Base-by-base conservation (phyloP, 2,113 vertebrate genomes). In the Pterocles orientalis region DNA sequence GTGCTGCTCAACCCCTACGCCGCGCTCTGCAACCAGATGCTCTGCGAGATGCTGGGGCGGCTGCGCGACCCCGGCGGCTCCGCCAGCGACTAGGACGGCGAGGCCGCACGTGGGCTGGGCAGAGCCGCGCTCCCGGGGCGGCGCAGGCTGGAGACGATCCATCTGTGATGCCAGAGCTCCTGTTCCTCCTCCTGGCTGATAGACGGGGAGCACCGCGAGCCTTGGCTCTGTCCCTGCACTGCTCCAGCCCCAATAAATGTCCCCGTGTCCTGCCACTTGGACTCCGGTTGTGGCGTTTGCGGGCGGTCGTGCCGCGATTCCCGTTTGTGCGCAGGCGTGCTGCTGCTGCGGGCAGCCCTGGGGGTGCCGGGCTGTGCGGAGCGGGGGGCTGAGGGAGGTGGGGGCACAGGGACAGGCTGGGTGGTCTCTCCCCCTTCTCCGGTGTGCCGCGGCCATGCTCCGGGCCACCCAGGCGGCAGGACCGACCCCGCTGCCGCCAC, bases 1-100 rank as follows among this genome's bases (percentile, higher is more conserved):
- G 98, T 98, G 85, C 92, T 96, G 41, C 98, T 99, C 26, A 99
- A 99, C 93, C 99, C 99, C 0, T 99, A 99, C 14, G 98, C 99
- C 0, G 99, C 99, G 3, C 98, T 99, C 61, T 99, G 99, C 98
- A 99, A 99, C 97, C 98, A 98, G 88, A 99, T 99, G 99, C 98
- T 99, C 84, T 93, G 98, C 0, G 98, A 99, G 91, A 98, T 99
- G 94, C 98, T 99, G 95, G 94, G 96, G 68, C 98, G 98, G 79
- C 96, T 99, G 60, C 97, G 97, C 43, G 97, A 98, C 80, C 98
- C 98, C 3, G 54, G 96, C 0, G 14, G 85, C 47, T 4, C 60
- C 3, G 33, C 24, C 7, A 66, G 48, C 18, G 51, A 71, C 8
- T 94, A 82, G 93, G 53, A 7, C 0, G 17, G 28, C 25, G 8